phyloP scores from a whole-genome alignment of 2,113 vertebrate species.

The Scartelaos histophorus region DNA sequence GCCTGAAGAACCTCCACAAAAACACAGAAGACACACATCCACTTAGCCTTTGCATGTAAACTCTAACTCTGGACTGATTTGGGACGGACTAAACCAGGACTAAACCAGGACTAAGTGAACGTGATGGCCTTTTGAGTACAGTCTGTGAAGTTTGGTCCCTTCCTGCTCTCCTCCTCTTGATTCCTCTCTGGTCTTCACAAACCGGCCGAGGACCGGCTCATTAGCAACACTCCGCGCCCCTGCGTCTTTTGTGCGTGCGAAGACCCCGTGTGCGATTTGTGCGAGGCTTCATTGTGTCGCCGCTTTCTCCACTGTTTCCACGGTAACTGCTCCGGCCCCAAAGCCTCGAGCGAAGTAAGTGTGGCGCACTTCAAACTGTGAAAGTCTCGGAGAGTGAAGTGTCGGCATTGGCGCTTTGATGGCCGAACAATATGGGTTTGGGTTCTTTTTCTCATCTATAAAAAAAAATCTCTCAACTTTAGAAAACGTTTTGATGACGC shows the following conservation, averaged over 20 bases:
- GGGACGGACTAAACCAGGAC: conserved; percentile 32
- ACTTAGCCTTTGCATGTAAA: too few species aligned
- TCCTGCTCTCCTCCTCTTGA: conserved; percentile 77
- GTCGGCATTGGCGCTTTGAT: neutral
- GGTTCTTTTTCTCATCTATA: neutral
- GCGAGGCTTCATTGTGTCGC: conserved; percentile 64
- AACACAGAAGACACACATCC: too few species aligned
- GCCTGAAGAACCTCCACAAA: too few species aligned
- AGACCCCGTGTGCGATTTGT: conserved; percentile 9
- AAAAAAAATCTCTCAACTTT: neutral
- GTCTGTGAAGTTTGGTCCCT: conserved; percentile 29
- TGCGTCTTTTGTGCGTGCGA: conserved; percentile 71
- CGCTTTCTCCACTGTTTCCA: conserved; percentile 75
- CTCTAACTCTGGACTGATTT: too few species aligned
- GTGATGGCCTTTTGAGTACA: neutral
- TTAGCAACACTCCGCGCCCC: conserved; percentile 82
- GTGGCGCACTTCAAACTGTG: conserved; percentile 63
- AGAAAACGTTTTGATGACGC: neutral
- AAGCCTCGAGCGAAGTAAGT: conserved; percentile 50
- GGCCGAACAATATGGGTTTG: neutral
- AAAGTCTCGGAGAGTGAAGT: neutral
- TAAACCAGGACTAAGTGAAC: conserved; percentile 1
- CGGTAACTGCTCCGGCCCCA: conserved; percentile 74
- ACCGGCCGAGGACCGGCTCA: conserved; percentile 77
- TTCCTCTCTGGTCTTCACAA: conserved; percentile 79